These are phyloP conservation scores for Xestia rhomboidea DNA, from an alignment of 2,888 invertebrate species.

Conservation along the genomic window DNA sequence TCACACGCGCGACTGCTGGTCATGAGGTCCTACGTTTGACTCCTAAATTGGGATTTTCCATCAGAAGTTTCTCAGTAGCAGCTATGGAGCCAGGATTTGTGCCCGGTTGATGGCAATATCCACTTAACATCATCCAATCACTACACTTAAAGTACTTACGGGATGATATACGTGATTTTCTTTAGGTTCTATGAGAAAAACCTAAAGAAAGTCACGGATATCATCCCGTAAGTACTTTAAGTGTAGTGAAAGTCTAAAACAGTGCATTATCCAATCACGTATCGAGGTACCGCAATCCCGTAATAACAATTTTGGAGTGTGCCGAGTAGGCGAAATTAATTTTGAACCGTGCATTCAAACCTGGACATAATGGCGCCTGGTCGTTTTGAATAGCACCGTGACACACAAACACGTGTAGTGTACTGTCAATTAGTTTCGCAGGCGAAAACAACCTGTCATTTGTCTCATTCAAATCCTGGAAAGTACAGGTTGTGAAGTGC, in stretches of 20 bases:
- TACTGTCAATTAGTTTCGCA: not conserved
- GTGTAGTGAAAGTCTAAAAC: too few species aligned
- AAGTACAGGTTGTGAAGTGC: not conserved
- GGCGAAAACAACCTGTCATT: not conserved
- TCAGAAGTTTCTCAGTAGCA: not conserved
- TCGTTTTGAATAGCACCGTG: not conserved
- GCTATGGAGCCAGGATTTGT: not conserved
- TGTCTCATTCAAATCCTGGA: not conserved
- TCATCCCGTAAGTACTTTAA: too few species aligned
- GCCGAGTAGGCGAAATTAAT: not conserved
- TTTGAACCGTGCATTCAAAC: not conserved
- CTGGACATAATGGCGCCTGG: not conserved
- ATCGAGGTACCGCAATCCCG: not conserved
- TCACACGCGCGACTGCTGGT: not conserved
- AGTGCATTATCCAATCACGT: too few species aligned
- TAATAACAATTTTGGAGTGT: too few species aligned
- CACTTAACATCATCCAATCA: too few species aligned
- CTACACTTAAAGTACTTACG: too few species aligned
- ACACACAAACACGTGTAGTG: not conserved
- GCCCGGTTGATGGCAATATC: not conserved
- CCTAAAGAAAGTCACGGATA: too few species aligned
- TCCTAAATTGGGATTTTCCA: not conserved
- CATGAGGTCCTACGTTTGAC: not conserved
- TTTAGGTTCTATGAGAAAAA: too few species aligned
- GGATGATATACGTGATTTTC: too few species aligned